Conservation (phyloP, 2,797 vertebrate genomes). For the Mallotus villosus region DNA sequence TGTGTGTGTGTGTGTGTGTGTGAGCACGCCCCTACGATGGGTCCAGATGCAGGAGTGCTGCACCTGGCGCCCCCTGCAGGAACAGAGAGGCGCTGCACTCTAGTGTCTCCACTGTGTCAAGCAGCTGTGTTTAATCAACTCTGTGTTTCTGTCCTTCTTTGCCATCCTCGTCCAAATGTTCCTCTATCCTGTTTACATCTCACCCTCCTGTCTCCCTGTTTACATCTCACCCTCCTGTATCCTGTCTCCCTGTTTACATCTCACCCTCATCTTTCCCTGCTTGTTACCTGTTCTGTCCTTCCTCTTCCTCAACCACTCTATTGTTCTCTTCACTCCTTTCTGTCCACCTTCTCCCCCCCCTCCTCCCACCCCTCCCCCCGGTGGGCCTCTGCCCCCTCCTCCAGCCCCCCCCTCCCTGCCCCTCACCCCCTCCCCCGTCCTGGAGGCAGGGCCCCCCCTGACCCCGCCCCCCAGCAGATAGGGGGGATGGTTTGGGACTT, state of each 20-base stretch:
- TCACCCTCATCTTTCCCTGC: constrained; percentile 18
- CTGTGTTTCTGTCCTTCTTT: constrained; percentile 66
- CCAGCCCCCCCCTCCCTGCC: constrained; percentile 45
- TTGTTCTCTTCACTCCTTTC: constrained; percentile 39
- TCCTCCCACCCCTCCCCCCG: not conserved
- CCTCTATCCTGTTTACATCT: constrained; percentile 18
- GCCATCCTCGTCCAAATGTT: constrained; percentile 54
- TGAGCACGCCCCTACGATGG: not conserved
- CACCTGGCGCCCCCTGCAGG: constrained; percentile 12
- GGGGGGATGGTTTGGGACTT: constrained; percentile 78
- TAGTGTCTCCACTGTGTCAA: constrained; percentile 30
- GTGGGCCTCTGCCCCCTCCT: constrained; percentile 57
- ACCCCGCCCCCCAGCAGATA: constrained; percentile 79
- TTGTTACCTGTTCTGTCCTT: not conserved
- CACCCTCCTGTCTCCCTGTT: constrained; percentile 25
- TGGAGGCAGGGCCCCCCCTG: constrained; percentile 78
- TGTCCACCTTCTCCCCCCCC: constrained; percentile 29
- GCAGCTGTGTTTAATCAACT: constrained; percentile 63
- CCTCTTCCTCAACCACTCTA: not conserved
- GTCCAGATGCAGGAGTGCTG: constrained; percentile 6
- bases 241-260: constrained; percentile 24
- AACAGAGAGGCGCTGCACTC: constrained; percentile 6
- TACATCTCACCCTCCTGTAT: constrained; percentile 6
- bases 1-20: not conserved
- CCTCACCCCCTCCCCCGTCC: constrained; percentile 65